phyloP scores from a whole-genome alignment of 2,888 invertebrate genomes.

The Caenorhabditis sulstoni region DNA sequence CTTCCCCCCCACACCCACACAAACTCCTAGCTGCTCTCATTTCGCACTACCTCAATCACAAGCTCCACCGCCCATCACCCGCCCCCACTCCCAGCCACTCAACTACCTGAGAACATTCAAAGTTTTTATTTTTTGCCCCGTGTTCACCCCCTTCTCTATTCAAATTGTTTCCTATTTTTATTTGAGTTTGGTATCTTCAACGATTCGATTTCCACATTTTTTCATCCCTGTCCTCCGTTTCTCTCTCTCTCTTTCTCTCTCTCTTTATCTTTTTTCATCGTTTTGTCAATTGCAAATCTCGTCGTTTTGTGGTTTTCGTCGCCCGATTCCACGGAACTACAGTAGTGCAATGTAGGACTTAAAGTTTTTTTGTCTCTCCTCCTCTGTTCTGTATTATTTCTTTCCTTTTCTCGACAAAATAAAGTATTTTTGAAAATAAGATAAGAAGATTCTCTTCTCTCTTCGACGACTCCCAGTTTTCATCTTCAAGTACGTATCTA shows the following conservation, averaged over 20 bases:
- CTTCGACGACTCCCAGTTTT: too few relatives aligned
- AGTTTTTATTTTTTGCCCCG: neutral
- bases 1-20: constrained; percentile 2
- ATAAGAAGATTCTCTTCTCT: too few relatives aligned
- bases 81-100: constrained; percentile 20
- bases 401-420: constrained; percentile 36
- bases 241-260: constrained; percentile 3
- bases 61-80: constrained; percentile 11
- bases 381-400: constrained; percentile 6
- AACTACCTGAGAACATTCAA: neutral
- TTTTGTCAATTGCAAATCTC: constrained; percentile 30
- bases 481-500: too few relatives aligned
- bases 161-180: constrained; percentile 25
- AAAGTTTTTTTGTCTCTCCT: neutral
- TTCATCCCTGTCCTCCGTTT: neutral
- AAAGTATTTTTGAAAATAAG: constrained; percentile 25
- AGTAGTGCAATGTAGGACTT: constrained; percentile 45
- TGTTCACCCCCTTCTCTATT: constrained; percentile 6
- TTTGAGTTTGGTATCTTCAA: constrained; percentile 29
- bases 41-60: constrained; percentile 27
- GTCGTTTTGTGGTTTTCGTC: constrained; percentile 20
- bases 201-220: constrained; percentile 22
- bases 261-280: constrained; percentile 2
- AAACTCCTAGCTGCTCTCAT: constrained; percentile 17
- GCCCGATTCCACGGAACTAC: constrained; percentile 16